These are phyloP conservation scores for Selenia dentaria DNA, from an alignment of 2,888 invertebrate species.

Conservation along the genomic window DNA sequence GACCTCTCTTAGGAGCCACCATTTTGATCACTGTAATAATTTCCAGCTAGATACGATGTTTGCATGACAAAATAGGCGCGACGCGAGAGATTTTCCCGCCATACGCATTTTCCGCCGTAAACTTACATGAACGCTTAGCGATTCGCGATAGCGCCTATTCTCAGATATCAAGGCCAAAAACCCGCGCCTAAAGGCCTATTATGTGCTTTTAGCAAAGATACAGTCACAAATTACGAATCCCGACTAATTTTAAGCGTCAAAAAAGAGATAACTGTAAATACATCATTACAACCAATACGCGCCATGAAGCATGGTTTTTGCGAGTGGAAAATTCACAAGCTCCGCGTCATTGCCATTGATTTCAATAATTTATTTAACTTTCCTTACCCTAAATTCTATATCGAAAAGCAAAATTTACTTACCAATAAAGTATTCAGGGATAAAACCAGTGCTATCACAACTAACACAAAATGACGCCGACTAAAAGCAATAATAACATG, in stretches of 20 bases:
- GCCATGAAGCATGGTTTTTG: conserved; percentile 73
- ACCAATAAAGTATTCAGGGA: conserved; percentile 48
- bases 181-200: conserved; percentile 52
- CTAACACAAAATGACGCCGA: conserved; percentile 70
- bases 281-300: conserved; percentile 55
- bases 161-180: conserved; percentile 63
- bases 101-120: conserved; percentile 48
- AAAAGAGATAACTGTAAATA: conserved; percentile 63
- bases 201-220: conserved; percentile 34
- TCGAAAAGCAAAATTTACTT: conserved; percentile 24
- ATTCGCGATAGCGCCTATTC: conserved; percentile 62
- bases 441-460: conserved; percentile 57
- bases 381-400: not conserved
- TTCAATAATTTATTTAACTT: conserved; percentile 8
- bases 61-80: conserved; percentile 16
- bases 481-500: conserved; percentile 74
- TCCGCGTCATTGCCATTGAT: conserved; percentile 37
- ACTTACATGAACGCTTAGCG: conserved; percentile 49
- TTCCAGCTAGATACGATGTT: conserved; percentile 2
- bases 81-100: conserved; percentile 59
- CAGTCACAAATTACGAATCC: too few species aligned
- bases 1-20: conserved; percentile 78
- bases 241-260: too few species aligned
- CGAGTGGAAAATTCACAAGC: conserved; percentile 70
- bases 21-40: conserved; percentile 53